Evolutionary conservation across 2,797 vertebrate genomes (phyloP).

Genomic region (Helostoma temminkii): DNA sequence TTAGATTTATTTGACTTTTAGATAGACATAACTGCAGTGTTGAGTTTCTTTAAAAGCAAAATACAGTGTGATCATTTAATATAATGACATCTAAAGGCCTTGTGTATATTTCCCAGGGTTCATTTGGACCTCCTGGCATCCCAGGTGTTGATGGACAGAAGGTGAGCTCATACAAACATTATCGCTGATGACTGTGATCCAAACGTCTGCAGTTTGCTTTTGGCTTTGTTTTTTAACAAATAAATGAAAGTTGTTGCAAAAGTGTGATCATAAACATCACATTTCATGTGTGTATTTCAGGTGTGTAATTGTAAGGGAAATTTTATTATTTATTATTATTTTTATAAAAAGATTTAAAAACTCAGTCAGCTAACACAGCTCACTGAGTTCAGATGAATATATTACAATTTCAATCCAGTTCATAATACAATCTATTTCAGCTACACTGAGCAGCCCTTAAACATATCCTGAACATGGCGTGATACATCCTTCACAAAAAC

Average conservation of each 20-base stretch:
- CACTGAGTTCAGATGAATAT: not conserved
- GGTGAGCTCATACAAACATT: slow-evolving; percentile 83
- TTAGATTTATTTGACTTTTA: not conserved
- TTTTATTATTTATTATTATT: too few species aligned
- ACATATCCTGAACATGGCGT: not conserved
- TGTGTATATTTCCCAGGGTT: slow-evolving; percentile 87
- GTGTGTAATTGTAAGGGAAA: too few species aligned
- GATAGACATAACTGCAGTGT: not conserved
- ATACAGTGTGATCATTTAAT: not conserved
- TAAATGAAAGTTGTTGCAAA: too few species aligned
- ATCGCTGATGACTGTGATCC: not conserved
- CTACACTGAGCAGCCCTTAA: not conserved
- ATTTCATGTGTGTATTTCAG: too few species aligned
- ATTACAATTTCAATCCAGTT: not conserved
- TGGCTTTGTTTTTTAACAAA: not conserved
- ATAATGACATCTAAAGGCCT: slow-evolving; percentile 3
- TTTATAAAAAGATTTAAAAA: not conserved
- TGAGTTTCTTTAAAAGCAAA: not conserved
- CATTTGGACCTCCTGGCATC: slow-evolving; percentile 87
- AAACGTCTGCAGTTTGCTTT: not conserved
- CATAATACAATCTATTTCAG: not conserved
- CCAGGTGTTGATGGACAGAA: slow-evolving; percentile 92
- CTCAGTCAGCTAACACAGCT: not conserved
- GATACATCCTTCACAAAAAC: not conserved
- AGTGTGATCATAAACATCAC: too few species aligned